Evolutionary conservation across 2,113 vertebrate genomes (phyloP), one percentile per base, ranked within the genome.

Genomic region (Nyctibius bracteatus): DNA sequence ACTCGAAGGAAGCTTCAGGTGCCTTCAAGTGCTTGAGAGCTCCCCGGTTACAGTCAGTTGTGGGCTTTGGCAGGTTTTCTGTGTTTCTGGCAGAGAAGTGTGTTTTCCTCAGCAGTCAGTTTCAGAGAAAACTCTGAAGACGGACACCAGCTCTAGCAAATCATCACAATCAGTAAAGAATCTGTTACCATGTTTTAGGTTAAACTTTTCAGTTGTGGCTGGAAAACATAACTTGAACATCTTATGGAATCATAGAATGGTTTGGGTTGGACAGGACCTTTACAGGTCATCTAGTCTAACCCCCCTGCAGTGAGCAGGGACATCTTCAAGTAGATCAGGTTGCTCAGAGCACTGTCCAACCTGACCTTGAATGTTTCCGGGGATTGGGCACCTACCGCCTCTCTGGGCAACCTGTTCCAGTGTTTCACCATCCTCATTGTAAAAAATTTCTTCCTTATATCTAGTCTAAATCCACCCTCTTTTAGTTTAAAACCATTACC

Each of bases 1-100:
- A 81, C 15, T 14, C 5, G 4, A 19, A 49, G 11, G 5, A 14
- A 46, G 13, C 57, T 46, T 31, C 70, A 51, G 41, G 18, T 35
- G 46, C 33, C 44, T n/a, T 31, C 0, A 0, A 28, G 35, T 18
- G 39, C 47, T 68, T 2, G 0, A 58, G 8, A 41, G 12, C 46
- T 80, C 14, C 24, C 62, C 13, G 41, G 13, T 22, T 35, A 27
- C 1, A 33, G 10, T 3, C 35, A 14, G 12, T 0, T 4, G 2
- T 2, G 4, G 12, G 24, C 47, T 91, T 46, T 8, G 22, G 14
- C 0, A 2, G 8, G 8, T n/a, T 63, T 82, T 57, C 47, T 37
- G 13, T 6, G 20, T 39, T 66, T 52, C 37, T 75, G 27, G 27
- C n/a, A 86, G 19, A 12, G 28, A 70, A 74, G 12, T 0, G 2